These are phyloP conservation scores for Cryptoblepharus egeriae DNA, from an alignment of 2,797 vertebrate genomes.

Conservation along the genomic window DNA sequence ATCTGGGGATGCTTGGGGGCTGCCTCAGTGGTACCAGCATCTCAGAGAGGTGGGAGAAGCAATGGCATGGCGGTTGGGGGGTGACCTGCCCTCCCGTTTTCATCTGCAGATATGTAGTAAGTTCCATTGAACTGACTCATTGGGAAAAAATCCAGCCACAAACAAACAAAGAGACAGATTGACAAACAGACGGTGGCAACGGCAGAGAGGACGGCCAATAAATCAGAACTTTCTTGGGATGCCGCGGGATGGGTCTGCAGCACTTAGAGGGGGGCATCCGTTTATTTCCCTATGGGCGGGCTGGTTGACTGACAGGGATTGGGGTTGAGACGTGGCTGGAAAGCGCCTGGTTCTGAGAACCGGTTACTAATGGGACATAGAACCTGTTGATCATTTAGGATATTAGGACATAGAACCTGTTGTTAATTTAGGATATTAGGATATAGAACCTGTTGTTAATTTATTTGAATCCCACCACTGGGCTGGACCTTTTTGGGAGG, in stretches of 20 bases:
- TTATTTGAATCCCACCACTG: too few species aligned
- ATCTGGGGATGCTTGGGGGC: too few species aligned
- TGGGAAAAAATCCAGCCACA: background rate
- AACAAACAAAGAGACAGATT: constrained; percentile 11
- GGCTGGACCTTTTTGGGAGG: too few species aligned
- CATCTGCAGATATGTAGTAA: background rate
- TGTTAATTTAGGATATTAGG: too few species aligned
- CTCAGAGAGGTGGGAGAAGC: fast-evolving
- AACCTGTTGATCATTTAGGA: too few species aligned
- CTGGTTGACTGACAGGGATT: background rate
- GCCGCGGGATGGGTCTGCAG: background rate
- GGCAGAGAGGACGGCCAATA: constrained; percentile 26
- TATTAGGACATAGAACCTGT: too few species aligned
- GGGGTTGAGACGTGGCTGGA: background rate
- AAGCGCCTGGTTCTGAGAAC: too few species aligned
- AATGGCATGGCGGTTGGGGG: background rate
- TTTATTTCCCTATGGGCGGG: background rate
- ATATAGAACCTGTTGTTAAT: too few species aligned
- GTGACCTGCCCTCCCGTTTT: background rate
- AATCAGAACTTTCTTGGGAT: constrained; percentile 13
- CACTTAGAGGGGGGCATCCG: background rate
- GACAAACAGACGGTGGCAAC: constrained; percentile 11
- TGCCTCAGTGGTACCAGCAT: background rate
- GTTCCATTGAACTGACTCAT: constrained; percentile 8
- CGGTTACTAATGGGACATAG: too few species aligned